Evolutionary conservation across 2,888 invertebrate genomes (phyloP), one percentile per base, ranked within the genome.

Genomic region (Sinohyriopsis cumingii): DNA sequence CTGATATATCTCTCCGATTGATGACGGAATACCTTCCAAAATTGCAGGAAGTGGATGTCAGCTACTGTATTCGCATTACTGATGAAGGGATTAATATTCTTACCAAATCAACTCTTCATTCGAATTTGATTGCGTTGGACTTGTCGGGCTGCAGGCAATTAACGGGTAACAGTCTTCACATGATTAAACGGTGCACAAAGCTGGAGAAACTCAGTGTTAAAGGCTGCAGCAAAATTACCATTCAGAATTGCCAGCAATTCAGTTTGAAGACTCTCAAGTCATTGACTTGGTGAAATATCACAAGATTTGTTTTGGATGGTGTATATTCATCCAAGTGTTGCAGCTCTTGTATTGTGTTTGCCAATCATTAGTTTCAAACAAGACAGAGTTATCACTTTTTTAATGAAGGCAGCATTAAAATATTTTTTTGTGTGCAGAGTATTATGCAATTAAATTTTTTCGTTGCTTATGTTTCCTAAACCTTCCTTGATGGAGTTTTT

Each of bases 11-110:
- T 0, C 92, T 96, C 90, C 92, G 88, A 65, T 83, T 89, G 53
- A 82, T 91, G 28, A 83, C 87, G 18, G 84, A 86, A 62, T 84
- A 90, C 75, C 72, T 91, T 67, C 84, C 80, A 7, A 75, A 76
- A 18, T 91, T 97, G 67, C 92, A 93, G 69, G 93, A 93, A 79
- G 91, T 97, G 81, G 95, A 96, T 91, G 92, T 97, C 93, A 95
- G 77, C 76, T 95, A 95, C 69, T 97, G 97, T 90, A 94, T 95
- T 70, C 93, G 96, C 33, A 93, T 97, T 59, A 95, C 96, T 0
- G 96, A 97, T 90, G 95, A 96, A 19, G 96, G 96, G 63, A 94
- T 97, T 64, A 95, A 80, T 59, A 76, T 76, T 3, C 72, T 87
- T 60, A 74, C 82, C 24, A 77, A 79, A 22, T 71, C 77, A 2